Conservation (phyloP, 92 coral and sea anemone species). For the Epizoanthus scotinus region DNA sequence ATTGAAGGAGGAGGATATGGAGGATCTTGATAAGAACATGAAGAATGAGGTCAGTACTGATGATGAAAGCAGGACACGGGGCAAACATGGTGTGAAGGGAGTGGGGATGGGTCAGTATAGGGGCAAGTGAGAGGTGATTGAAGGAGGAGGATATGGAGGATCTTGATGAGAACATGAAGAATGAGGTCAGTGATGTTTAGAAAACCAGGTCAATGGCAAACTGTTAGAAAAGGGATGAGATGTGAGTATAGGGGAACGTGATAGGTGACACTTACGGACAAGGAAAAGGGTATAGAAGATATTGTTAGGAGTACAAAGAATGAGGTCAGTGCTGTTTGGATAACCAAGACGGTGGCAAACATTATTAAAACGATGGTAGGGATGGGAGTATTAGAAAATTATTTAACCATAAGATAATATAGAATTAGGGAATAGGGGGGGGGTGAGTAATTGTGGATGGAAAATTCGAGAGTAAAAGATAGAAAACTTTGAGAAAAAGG, state of each 20-base stretch:
- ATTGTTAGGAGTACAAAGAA: constrained; percentile 74
- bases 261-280: too few relatives aligned
- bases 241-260: background rate
- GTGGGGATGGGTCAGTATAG: constrained; percentile 1
- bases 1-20: constrained; percentile 70
- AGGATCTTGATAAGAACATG: constrained; percentile 67
- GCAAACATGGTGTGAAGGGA: constrained; percentile 17
- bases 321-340: constrained; percentile 62
- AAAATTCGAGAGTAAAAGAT: too few relatives aligned
- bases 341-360: background rate
- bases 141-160: constrained; percentile 79
- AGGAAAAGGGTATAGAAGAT: constrained; percentile 78
- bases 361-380: background rate
- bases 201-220: background rate
- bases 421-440: too few relatives aligned
- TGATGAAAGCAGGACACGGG: background rate
- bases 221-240: constrained; percentile 32
- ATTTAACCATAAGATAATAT: too few relatives aligned
- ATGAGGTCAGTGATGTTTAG: constrained; percentile 68
- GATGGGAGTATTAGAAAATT: background rate
- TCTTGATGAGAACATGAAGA: constrained; percentile 70
- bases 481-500: too few relatives aligned
- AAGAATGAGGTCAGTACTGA: constrained; percentile 80
- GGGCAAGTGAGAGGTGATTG: too few relatives aligned
- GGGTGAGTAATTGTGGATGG: background rate